Evolutionary conservation across 2,888 invertebrate genomes (phyloP), one percentile per base, ranked within the genome.

Genomic region (Ornithoptera priamus): DNA sequence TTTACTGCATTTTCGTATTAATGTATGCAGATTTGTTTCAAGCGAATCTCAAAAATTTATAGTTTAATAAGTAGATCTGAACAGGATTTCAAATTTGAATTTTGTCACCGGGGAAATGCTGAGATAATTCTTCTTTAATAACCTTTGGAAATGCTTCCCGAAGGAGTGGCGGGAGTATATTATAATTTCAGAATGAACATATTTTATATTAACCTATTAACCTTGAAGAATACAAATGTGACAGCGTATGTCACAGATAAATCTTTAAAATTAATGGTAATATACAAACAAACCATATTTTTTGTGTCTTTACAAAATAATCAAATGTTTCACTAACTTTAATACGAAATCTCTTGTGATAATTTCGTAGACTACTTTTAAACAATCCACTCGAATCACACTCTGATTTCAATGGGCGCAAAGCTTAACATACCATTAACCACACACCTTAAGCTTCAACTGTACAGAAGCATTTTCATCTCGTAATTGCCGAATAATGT

Each of bases 401-500:
- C 60, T 22, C 1, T 42, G 63, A 39, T 62, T 70, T 58, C 60
- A 67, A 10, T 65, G 36, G 64, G 63, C 22, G 39, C 24, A 24
- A 66, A 59, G 66, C 66, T 66, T 66, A 66, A 65, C 69, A 69
- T 65, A 24, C 56, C 66, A 66, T 67, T 67, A 67, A 46, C 59
- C 42, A 42, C 67, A 76, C 79, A 83, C 83, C 81, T 85, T 87
- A 86, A 86, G 83, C 84, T 80, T 73, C 70, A 77, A 75, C 78
- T 76, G 79, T 79, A 77, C 68, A 70, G 75, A 76, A 79, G 74
- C 75, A 73, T 76, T 78, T 82, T 78, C 81, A 83, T 81, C 67
- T 77, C 75, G 81, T 88, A 89, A 89, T 90, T 88, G 89, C 82
- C 81, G 87, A 89, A 86, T 89, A 88, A 87, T 89, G 89, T 90